These are phyloP conservation scores for Scyliorhinus canicula DNA, from an alignment of 2,797 vertebrate species.

Conservation along the genomic window DNA sequence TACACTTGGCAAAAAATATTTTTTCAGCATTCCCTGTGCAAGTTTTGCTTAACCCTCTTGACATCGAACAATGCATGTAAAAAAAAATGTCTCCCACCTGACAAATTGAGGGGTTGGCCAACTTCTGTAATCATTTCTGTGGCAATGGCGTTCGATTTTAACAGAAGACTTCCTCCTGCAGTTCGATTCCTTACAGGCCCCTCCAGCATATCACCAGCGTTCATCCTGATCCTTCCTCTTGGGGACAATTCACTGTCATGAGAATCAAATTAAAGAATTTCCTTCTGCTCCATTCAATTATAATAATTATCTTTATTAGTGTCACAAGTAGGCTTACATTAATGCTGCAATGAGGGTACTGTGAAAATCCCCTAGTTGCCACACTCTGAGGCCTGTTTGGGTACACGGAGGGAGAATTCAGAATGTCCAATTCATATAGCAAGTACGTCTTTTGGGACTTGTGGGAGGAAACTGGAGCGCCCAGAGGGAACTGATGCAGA, in stretches of 20 bases:
- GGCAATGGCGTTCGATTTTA: background rate
- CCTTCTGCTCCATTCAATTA: background rate
- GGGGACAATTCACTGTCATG: background rate
- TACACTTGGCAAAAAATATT: background rate
- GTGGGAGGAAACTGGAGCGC: too few relatives aligned
- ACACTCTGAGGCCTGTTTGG: too few relatives aligned
- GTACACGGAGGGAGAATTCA: too few relatives aligned
- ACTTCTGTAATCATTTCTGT: background rate
- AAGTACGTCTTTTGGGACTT: too few relatives aligned
- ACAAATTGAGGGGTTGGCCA: constrained; percentile 17
- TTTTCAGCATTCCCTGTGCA: background rate
- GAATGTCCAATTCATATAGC: too few relatives aligned
- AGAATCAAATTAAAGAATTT: constrained; percentile 12
- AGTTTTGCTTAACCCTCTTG: background rate
- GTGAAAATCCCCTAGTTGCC: too few relatives aligned
- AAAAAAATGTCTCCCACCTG: constrained; percentile 11
- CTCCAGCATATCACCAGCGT: background rate
- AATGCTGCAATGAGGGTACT: too few relatives aligned
- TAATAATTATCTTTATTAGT: too few relatives aligned
- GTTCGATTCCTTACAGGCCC: background rate
- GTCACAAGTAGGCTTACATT: too few relatives aligned
- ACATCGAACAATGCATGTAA: background rate
- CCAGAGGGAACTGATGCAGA: too few relatives aligned
- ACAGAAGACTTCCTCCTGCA: background rate
- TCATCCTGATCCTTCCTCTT: constrained; percentile 10